phyloP scores from a whole-genome alignment of 2,888 invertebrate species.

The Ennomos quercinarius region DNA sequence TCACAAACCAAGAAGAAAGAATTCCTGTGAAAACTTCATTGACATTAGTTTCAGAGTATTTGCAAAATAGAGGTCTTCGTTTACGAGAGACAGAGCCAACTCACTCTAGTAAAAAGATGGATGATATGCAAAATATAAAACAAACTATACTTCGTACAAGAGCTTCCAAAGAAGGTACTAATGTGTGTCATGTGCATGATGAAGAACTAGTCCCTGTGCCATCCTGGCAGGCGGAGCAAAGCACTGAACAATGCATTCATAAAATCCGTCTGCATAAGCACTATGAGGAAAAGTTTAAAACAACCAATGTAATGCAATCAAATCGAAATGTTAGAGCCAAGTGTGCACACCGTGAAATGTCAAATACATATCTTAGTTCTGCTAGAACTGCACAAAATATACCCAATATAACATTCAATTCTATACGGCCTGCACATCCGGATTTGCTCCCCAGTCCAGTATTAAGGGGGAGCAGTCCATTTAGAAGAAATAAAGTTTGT shows the following conservation, averaged over 20 bases:
- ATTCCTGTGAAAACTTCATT: slow-evolving; percentile 59
- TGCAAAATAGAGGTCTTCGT: slow-evolving; percentile 70
- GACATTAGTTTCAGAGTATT: slow-evolving; percentile 72
- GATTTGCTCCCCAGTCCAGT: slow-evolving; percentile 52
- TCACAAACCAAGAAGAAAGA: slow-evolving; percentile 48
- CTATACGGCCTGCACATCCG: slow-evolving; percentile 34
- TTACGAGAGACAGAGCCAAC: slow-evolving; percentile 59
- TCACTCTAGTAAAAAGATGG: slow-evolving; percentile 52
- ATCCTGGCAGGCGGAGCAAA: slow-evolving; percentile 64
- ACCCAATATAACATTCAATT: not conserved
- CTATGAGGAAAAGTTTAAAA: slow-evolving; percentile 7
- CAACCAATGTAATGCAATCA: not conserved
- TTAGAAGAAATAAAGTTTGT: slow-evolving; percentile 53
- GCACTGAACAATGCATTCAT: slow-evolving; percentile 52
- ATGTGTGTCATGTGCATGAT: slow-evolving; percentile 73
- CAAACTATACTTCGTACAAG: slow-evolving; percentile 70
- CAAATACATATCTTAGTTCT: slow-evolving; percentile 49
- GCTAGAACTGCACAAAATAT: slow-evolving; percentile 1
- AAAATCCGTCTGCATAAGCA: slow-evolving; percentile 33
- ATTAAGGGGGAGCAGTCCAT: slow-evolving; percentile 52
- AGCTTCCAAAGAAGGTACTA: slow-evolving; percentile 68
- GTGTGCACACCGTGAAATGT: slow-evolving; percentile 32
- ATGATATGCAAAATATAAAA: slow-evolving; percentile 68
- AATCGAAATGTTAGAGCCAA: slow-evolving; percentile 2
- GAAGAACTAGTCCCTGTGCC: slow-evolving; percentile 71